Evolutionary conservation across 1,140 invertebrate genomes (phyloP), one percentile per base, ranked within the genome.

Genomic region (Penaeus chinensis): DNA sequence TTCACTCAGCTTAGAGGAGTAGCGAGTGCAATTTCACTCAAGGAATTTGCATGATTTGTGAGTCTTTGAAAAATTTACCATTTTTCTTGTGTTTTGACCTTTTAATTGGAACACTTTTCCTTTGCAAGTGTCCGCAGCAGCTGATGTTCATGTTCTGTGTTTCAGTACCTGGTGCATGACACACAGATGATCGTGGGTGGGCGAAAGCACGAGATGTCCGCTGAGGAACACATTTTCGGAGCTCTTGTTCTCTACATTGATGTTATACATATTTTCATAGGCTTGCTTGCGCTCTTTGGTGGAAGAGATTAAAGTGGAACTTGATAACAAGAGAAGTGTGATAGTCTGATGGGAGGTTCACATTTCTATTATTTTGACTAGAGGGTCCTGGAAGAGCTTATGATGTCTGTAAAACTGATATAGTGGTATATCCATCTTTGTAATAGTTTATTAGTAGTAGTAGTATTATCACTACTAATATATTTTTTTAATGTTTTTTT

Each of bases 151-250:
- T 91, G 76, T 62, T 84, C 90, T 82, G 87, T 88, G 81, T 91
- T 92, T 87, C 92, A 94, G 93, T 96, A 94, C 90, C 91, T 96
- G 84, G 93, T 94, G 66, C 94, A 94, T 90, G 95, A 96, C 90
- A 94, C 95, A 3, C 95, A 96, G 92, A 93, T 94, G 91, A 93
- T 96, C 11, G 93, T 96, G 91, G 95, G 95, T 76, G 95, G 95
- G 24, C 92, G 93, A 82, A 94, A 94, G 90, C 92, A 94, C 89
- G 93, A 95, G 90, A 87, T 95, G 81, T 93, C 91, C 82, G 94
- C 95, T 0, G 95, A 96, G 90, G 95, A 96, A 90, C 93, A 95
- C 90, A 92, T 95, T 60, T 93, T 93, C 89, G 95, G 93, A 32
- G 93, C 94, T n/a, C 92, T 94, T 3, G 93, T 94, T 90, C 92